A percentile compares a stretch with the other conserved stretches of the same genome.
These are phyloP conservation scores for Actenoides hombroni DNA, from an alignment of 2,113 vertebrate genomes.

Conservation along the genomic window DNA sequence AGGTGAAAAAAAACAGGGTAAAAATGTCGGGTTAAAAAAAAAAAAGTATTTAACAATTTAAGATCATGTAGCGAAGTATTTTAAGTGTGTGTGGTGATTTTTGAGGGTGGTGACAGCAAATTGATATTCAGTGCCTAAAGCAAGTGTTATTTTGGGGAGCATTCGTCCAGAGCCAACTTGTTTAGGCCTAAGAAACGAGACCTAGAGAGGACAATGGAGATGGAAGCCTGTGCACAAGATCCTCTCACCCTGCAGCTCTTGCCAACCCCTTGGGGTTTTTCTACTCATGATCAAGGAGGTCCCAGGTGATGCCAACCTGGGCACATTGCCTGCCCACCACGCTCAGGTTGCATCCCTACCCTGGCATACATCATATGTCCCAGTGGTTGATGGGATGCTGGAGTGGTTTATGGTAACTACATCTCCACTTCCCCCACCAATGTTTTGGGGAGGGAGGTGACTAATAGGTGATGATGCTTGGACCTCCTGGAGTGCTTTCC, in stretches of 20 bases:
- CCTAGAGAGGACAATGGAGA: background rate
- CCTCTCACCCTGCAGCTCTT: accelerated
- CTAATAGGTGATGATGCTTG: background rate
- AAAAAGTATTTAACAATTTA: background rate
- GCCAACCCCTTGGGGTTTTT: background rate
- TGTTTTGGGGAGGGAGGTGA: background rate
- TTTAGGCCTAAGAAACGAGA: background rate
- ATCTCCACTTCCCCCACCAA: background rate
- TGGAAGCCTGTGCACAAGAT: background rate
- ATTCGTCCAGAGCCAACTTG: accelerated
- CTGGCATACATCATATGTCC: background rate
- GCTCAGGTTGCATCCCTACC: background rate
- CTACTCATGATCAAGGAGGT: background rate
- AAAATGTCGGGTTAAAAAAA: background rate
- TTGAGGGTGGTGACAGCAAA: background rate
- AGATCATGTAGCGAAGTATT: background rate
- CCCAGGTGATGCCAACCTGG: background rate
- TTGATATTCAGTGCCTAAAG: background rate
- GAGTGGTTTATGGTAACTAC: background rate
- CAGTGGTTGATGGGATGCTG: background rate
- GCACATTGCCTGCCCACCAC: background rate
- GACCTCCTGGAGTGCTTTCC: background rate
- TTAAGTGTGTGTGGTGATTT: background rate
- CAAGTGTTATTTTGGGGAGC: background rate
- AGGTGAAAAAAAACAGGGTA: background rate